A percentile compares a stretch with the other conserved stretches of the same genome.
These are phyloP conservation scores for Diadophis punctatus DNA, from an alignment of 2,113 vertebrate genomes.

Conservation along the genomic window DNA sequence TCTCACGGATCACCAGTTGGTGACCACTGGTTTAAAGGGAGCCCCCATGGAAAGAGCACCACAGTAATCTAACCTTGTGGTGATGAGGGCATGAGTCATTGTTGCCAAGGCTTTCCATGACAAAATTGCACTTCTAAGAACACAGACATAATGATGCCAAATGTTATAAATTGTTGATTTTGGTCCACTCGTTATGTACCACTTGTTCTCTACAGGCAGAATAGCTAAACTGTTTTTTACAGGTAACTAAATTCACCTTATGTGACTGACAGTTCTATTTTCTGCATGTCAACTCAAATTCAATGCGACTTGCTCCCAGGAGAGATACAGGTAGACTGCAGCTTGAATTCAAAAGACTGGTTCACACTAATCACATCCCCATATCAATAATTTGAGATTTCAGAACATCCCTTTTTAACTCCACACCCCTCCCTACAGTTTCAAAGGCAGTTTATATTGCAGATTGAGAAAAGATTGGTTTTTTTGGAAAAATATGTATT, in stretches of 20 bases:
- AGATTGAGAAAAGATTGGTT: too few species aligned
- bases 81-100: not conserved
- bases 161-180: not conserved
- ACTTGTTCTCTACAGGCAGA: not conserved
- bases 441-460: not conserved
- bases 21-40: not conserved
- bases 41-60: not conserved
- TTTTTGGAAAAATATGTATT: not conserved
- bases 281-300: not conserved
- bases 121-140: conserved; percentile 27
- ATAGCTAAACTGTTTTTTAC: not conserved
- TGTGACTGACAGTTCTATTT: not conserved
- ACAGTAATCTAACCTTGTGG: not conserved
- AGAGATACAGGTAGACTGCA: not conserved
- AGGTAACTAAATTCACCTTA: not conserved
- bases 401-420: not conserved
- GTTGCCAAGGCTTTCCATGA: not conserved
- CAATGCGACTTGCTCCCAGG: not conserved
- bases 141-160: not conserved
- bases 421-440: not conserved
- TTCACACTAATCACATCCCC: not conserved
- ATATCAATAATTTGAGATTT: not conserved
- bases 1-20: too few species aligned
- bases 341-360: not conserved
- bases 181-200: not conserved